Percentiles rank a stretch among this genome's conserved stretches.
Conservation (phyloP, 30 jellyfish, hydroid and myxozoan species). For the Turritopsis dohrnii region DNA sequence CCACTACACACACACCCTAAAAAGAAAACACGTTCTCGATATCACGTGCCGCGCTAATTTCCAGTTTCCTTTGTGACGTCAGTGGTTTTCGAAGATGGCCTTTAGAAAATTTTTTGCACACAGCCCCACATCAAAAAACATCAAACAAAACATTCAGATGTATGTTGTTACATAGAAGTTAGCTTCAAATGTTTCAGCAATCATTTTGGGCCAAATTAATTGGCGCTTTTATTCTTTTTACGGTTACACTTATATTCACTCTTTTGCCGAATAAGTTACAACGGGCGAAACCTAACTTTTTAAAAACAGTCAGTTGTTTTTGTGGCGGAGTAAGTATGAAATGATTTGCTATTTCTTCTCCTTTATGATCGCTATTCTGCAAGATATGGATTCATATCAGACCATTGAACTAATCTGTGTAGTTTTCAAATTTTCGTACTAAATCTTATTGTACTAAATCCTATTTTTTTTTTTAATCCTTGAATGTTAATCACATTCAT, state of each 20-base stretch:
- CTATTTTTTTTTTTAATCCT: no score
- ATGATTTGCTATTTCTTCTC: neutral
- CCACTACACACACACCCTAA: no score
- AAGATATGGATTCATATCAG: neutral
- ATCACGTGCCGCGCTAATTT: neutral
- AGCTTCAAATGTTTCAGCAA: neutral
- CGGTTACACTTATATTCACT: neutral
- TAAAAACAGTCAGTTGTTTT: conserved; percentile 4
- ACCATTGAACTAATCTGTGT: neutral
- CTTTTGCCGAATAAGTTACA: neutral
- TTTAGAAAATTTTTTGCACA: conserved; percentile 3
- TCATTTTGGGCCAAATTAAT: neutral
- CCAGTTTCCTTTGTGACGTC: neutral
- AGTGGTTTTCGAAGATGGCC: neutral
- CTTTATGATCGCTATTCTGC: neutral
- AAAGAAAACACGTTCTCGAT: no score
- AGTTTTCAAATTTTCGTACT: neutral
- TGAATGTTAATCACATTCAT: no score
- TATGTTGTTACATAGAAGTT: neutral
- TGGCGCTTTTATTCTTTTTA: conserved; percentile 1
- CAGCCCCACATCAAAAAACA: neutral
- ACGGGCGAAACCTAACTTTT: neutral
- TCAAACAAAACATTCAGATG: neutral
- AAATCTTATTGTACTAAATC: no score
- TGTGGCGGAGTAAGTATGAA: conserved; percentile 7